phyloP scores from a whole-genome alignment of 1,140 invertebrate genomes.

The Lucilia sericata region DNA sequence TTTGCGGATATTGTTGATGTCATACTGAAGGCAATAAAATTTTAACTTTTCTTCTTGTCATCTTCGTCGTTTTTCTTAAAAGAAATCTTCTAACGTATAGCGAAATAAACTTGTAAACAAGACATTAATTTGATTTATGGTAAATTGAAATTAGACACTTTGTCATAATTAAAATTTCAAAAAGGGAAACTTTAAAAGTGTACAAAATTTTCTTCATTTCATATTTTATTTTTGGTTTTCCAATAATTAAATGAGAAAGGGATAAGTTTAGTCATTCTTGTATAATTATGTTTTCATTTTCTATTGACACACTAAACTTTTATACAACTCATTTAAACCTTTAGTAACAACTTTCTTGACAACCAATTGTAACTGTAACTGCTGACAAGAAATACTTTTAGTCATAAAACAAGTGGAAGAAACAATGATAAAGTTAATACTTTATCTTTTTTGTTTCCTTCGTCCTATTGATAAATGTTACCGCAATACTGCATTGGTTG shows the following conservation, averaged over 20 bases:
- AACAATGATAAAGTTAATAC: neutral
- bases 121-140: conserved; percentile 6
- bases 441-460: neutral
- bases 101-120: neutral
- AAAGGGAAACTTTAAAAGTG: neutral
- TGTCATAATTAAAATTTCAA: conserved; percentile 4
- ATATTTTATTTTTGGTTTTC: no score
- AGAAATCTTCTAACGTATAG: neutral
- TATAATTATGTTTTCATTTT: neutral
- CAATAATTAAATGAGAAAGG: neutral
- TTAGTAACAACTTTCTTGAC: neutral
- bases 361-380: neutral
- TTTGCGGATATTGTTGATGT: neutral
- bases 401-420: neutral
- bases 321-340: neutral
- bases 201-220: no score
- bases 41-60: neutral
- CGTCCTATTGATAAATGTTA: neutral
- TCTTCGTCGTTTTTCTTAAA: neutral
- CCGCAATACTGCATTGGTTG: neutral
- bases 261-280: neutral
- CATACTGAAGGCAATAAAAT: neutral
- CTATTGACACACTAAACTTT: neutral
- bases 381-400: no score
- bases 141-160: neutral